Evolutionary conservation across 2,113 vertebrate species (phyloP).

Genomic region (Taxidea taxus): DNA sequence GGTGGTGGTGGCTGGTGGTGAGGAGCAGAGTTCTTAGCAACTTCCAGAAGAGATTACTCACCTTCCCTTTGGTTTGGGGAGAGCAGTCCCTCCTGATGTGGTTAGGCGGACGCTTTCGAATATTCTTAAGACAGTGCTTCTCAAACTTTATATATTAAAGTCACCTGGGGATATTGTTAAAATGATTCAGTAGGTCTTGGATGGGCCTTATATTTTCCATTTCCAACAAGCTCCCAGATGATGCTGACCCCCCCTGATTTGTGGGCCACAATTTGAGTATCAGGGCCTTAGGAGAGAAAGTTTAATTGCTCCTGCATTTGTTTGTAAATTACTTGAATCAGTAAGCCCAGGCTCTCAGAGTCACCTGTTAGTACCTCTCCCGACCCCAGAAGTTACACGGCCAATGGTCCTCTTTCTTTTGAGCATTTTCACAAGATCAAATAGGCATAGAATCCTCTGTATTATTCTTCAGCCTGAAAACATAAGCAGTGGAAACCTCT

Average conservation of each 20-base stretch:
- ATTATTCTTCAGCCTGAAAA: constrained; percentile 30
- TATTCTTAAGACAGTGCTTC: not conserved
- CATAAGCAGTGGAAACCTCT: not conserved
- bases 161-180: not conserved
- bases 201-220: not conserved
- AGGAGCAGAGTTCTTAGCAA: not conserved
- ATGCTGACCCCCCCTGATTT: not conserved
- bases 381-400: not conserved
- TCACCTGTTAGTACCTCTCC: not conserved
- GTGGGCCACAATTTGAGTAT: not conserved
- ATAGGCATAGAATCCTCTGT: not conserved
- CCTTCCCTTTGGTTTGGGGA: not conserved
- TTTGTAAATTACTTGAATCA: not conserved
- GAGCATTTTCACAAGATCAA: not conserved
- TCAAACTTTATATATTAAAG: not conserved
- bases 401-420: not conserved
- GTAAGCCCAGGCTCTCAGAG: not conserved
- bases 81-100: not conserved
- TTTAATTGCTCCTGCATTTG: not conserved
- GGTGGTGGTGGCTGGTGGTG: no score
- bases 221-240: not conserved
- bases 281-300: not conserved
- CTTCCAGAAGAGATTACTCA: not conserved
- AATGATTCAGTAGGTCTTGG: not conserved
- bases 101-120: not conserved